Evolutionary conservation across 2,797 vertebrate genomes (phyloP), one percentile per base, ranked within the genome.

Genomic region (Scarus forsteni): DNA sequence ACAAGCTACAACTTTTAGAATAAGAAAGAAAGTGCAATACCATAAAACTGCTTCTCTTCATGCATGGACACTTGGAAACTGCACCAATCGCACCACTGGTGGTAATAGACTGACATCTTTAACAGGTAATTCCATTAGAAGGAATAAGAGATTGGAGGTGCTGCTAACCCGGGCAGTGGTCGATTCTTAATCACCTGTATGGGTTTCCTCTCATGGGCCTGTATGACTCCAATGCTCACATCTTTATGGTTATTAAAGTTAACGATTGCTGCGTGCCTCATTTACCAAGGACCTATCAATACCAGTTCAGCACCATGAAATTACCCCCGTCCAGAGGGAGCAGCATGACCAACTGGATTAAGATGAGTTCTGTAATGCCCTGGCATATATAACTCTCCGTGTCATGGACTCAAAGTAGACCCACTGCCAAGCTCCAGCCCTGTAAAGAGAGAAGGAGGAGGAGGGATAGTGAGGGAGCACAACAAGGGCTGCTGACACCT

Each of bases 161-260:
- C 77, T 69, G 74, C 75, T 66, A 70, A 79, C 83, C 78, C 18
- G 54, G 50, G 81, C 82, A 58, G 70, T 79, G 88, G 90, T 92
- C 89, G 84, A 91, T 92, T 92, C 90, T 90, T 92, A 92, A 93
- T 92, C 92, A 92, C 92, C 89, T 90, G 90, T 87, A 87, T 77
- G 85, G 87, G 86, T 84, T 91, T 91, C 87, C 90, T 90, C 88
- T 88, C 35, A 35, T 80, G 85, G 83, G 71, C 80, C 89, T 70
- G 79, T 84, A 79, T 79, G 85, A 91, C 88, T 91, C 79, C 83
- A 81, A 85, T 81, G 85, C 87, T 87, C 90, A 91, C 88, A 91
- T 93, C 92, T 93, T 91, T 92, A 92, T 91, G 92, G 91, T 91
- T 93, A 93, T 93, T 93, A 93, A 90, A 91, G 90, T 91, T 92